Evolutionary conservation across 2,113 vertebrate genomes (phyloP), one percentile per base, ranked within the genome.

Genomic region (Tragelaphus imberbis): DNA sequence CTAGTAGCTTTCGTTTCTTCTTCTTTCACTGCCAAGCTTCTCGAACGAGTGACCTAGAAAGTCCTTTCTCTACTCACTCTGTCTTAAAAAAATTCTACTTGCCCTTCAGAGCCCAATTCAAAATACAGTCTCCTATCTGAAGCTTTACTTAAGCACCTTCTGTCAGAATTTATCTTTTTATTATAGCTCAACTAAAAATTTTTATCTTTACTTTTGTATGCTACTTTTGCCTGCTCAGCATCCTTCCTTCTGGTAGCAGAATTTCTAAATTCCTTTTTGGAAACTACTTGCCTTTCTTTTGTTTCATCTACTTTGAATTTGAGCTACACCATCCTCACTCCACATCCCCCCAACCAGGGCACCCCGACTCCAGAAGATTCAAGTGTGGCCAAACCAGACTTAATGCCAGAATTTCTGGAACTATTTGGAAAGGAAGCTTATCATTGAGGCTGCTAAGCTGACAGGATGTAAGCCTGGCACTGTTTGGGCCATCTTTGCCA

Each of bases 11-110:
- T 65, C n/a, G 87, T 86, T 92, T 97, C 84, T 96, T 95, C 59
- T 94, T 28, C 40, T 63, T 97, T 97, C 88, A 91, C 15, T 81
- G 88, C 84, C 92, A 89, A 93, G 93, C 33, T 93, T 95, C 40
- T 91, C n/a, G 59, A 96, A 77, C 84, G 49, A 94, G 25, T 94
- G 86, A 88, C 88, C 94, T 51, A 96, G 79, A 96, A 95, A 94
- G 44, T 92, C n/a, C 75, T 98, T 89, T 90, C 92, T 85, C 93
- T 91, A 92, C 3, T 79, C 40, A 84, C 61, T 85, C 23, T 88
- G 94, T 36, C 86, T 95, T 95, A n/a, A 40, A 94, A 97, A 97
- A 97, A 95, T 27, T 82, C 36, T 91, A 93, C 56, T 94, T 95
- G 23, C 82, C 53, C 65, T 95, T 97, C 30, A 97, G 53, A 55